Conservation (phyloP, 37 sponge, comb jelly and placozoan species). For the Halichondria panicea region DNA sequence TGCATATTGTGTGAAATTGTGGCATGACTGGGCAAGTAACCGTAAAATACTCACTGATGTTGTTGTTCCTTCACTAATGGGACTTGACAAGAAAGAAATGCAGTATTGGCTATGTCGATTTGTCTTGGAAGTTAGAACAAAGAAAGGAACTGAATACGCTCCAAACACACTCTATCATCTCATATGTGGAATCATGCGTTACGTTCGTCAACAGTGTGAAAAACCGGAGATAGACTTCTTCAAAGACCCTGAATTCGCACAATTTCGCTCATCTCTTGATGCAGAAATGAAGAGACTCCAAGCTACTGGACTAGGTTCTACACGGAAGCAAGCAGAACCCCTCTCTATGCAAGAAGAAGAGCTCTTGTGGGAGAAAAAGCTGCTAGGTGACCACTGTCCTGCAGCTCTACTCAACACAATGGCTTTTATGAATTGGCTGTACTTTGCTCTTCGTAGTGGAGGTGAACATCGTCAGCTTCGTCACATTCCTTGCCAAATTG, state of each 20-base stretch:
- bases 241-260: conserved; percentile 5
- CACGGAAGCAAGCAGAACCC: conserved; percentile 25
- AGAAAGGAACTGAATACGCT: conserved; percentile 2
- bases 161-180: background rate
- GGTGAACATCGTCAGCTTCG: conserved; percentile 36
- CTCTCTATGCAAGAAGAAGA: conserved; percentile 27
- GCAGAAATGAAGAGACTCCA: conserved; percentile 35
- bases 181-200: conserved; percentile 13
- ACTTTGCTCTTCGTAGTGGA: conserved; percentile 29
- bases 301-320: conserved; percentile 7
- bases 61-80: background rate
- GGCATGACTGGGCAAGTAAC: background rate
- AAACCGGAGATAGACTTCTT: conserved; percentile 25
- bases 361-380: conserved; percentile 9
- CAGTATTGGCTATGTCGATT: conserved; percentile 15
- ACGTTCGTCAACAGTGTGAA: conserved; percentile 1
- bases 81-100: background rate
- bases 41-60: background rate
- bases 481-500: conserved; percentile 16
- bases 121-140: conserved; percentile 17
- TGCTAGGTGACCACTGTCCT: conserved; percentile 10
- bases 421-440: conserved; percentile 23
- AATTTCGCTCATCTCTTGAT: conserved; percentile 17
- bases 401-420: conserved; percentile 24
- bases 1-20: background rate